These are phyloP conservation scores for Drosophila eohydei DNA, from an alignment of 2,888 invertebrate genomes.

Conservation along the genomic window DNA sequence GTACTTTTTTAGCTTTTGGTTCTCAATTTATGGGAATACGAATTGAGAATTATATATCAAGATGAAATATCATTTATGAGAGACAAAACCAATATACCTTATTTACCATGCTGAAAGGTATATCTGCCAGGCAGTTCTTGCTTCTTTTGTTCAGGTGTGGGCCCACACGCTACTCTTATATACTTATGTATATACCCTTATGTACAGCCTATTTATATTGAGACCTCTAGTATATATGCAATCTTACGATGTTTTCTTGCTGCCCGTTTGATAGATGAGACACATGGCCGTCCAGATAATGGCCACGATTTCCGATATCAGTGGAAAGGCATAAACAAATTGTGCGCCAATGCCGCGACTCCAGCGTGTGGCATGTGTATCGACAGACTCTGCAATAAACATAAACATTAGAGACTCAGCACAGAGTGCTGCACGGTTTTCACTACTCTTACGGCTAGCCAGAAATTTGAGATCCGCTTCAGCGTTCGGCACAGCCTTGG, in stretches of 20 bases:
- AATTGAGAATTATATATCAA: not conserved
- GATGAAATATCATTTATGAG: not conserved
- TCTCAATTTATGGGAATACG: too few relatives aligned
- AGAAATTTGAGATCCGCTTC: slow-evolving; percentile 75
- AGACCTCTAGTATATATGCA: not conserved
- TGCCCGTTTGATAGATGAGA: slow-evolving; percentile 80
- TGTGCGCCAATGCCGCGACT: slow-evolving; percentile 67
- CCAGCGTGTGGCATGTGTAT: slow-evolving; percentile 76
- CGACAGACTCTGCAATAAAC: slow-evolving; percentile 72
- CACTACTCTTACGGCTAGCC: slow-evolving; percentile 61
- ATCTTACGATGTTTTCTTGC: slow-evolving; percentile 79
- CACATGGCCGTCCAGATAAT: slow-evolving; percentile 83
- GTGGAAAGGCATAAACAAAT: slow-evolving; percentile 80
- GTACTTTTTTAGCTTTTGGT: too few relatives aligned
- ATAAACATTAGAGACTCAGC: not conserved
- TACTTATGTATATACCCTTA: too few relatives aligned
- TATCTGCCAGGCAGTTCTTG: not conserved
- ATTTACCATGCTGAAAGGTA: too few relatives aligned
- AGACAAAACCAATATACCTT: not conserved
- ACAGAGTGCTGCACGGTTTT: not conserved
- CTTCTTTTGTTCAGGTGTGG: too few relatives aligned
- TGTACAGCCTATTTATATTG: too few relatives aligned
- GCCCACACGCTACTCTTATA: too few relatives aligned
- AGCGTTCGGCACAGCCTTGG: slow-evolving; percentile 60
- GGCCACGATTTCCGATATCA: slow-evolving; percentile 81